Percentiles rank a stretch among this genome's conserved stretches.
phyloP scores from a whole-genome alignment of 2,113 vertebrate genomes.

The Candoia aspera region DNA sequence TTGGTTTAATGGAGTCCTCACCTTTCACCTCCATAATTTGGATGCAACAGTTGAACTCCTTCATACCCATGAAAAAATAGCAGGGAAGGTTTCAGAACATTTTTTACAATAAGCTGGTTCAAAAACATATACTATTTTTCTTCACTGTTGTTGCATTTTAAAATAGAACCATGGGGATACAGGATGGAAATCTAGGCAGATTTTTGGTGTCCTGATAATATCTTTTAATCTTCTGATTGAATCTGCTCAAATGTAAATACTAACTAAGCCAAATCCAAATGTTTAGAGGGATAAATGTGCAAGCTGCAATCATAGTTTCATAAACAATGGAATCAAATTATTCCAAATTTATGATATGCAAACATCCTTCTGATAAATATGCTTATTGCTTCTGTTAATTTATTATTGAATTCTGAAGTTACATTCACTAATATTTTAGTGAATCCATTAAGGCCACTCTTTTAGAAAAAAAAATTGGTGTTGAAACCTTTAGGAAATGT shows the following conservation, averaged over 20 bases:
- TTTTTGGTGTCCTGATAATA: neutral
- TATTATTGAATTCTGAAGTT: conserved; percentile 28
- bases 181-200: conserved; percentile 3
- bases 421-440: conserved; percentile 33
- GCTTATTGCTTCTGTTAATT: conserved; percentile 49
- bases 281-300: conserved; percentile 13
- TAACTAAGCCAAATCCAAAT: conserved; percentile 15
- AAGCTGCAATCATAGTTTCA: conserved; percentile 11
- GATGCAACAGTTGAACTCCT: neutral
- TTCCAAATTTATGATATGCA: conserved; percentile 43
- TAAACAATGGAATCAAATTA: conserved; percentile 39
- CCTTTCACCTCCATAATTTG: neutral
- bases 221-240: conserved; percentile 34
- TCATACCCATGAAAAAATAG: neutral
- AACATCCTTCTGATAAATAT: conserved; percentile 38
- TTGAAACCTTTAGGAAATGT: conserved; percentile 47
- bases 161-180: neutral
- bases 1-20: neutral
- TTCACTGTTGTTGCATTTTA: neutral
- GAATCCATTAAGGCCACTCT: conserved; percentile 38
- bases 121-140: neutral
- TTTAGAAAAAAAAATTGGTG: conserved; percentile 44
- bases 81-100: neutral
- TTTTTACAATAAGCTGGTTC: neutral
- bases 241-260: conserved; percentile 19